Base-by-base conservation (phyloP, 2,797 vertebrate genomes). In the Epinephelus awoara region DNA sequence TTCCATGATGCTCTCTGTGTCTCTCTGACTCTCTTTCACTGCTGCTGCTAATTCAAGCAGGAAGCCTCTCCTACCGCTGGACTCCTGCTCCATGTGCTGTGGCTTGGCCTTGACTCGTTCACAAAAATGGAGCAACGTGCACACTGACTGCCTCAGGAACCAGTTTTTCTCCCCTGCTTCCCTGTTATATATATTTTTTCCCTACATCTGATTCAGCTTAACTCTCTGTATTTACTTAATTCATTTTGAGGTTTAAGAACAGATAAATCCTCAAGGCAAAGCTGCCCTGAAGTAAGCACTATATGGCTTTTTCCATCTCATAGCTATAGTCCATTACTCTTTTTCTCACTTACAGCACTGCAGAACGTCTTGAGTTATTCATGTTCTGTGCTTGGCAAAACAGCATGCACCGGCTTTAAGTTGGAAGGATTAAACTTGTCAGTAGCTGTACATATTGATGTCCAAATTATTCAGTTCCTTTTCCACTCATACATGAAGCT, bases 1-100 rank as follows among this genome's bases (percentile, higher is more conserved):
- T 93, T 94, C 91, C 92, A 91, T 93, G 87, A 92, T 88, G 76
- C 78, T 72, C 44, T 11, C 72, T 49, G 57, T 46, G 70, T 70
- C 66, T 34, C 65, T 40, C 44, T 21, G 40, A 42, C 51, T 15
- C 17, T 23, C 49, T 34, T 11, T 67, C 40, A 49, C 70, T 44
- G 27, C 66, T 75, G 47, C 67, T 78, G 73, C 67, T 87, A 71
- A 84, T 52, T 77, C 55, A 84, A 68, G n/a, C 75, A 85, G 84
- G 83, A 91, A 90, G 83, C 67, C 76, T 83, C 62, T 0, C 3
- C 61, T 19, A 69, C 77, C 52, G 5, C 82, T 79, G 71, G 55
- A 77, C 74, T 77, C 46, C 9, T 73, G 46, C 62, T 82, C 55
- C 66, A 62, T 83, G 77, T 49, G 74, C 59, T 81, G 85, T 21